Evolutionary conservation across 2,888 invertebrate genomes (phyloP).

Genomic region (Meghimatium bilineatum): DNA sequence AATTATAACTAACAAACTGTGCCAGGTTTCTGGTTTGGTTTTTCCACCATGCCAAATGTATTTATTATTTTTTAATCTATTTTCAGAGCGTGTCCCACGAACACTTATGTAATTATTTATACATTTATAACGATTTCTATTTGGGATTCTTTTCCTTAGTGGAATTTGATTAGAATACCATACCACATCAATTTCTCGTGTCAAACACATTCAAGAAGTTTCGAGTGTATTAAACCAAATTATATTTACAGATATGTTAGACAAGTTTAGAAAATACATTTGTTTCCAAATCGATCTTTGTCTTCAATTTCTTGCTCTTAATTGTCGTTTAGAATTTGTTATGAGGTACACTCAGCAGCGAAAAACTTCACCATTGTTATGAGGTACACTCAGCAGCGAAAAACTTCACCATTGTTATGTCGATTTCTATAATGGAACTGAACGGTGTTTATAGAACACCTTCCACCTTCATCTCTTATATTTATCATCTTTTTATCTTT

Average conservation of each 20-base stretch:
- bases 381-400: too few relatives aligned
- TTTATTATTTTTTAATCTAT: not conserved
- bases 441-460: too few relatives aligned
- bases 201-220: not conserved
- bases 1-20: not conserved
- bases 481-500: too few relatives aligned
- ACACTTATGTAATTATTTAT: not conserved
- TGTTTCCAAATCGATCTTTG: not conserved
- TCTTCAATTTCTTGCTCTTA: not conserved
- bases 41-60: not conserved
- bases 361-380: too few relatives aligned
- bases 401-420: too few relatives aligned
- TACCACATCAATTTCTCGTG: too few relatives aligned
- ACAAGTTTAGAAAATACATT: not conserved
- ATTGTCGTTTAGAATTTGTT: not conserved
- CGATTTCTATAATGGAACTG: too few relatives aligned
- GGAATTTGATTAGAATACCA: not conserved
- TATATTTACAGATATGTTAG: not conserved
- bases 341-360: too few relatives aligned
- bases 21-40: not conserved
- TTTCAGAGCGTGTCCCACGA: not conserved
- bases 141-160: too few relatives aligned
- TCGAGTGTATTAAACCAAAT: not conserved
- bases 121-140: not conserved
- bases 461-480: too few relatives aligned